phyloP scores from a whole-genome alignment of 1,140 invertebrate genomes.

The Oscheius sp. region DNA sequence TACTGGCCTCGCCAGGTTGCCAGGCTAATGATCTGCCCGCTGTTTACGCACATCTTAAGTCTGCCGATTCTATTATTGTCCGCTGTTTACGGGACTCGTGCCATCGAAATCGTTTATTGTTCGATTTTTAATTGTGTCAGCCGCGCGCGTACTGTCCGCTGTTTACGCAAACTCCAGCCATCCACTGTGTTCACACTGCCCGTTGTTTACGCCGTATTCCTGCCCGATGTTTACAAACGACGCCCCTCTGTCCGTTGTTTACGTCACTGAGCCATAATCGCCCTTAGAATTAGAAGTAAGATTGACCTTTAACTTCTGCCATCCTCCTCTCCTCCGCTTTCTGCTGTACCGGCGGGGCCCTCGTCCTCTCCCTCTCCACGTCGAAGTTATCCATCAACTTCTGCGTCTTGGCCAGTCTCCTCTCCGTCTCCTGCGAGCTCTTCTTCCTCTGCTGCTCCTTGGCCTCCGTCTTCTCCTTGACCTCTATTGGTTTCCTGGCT shows the following conservation, averaged over 20 bases:
- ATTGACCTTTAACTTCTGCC: background rate
- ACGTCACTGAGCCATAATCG: too few relatives aligned
- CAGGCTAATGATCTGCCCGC: too few relatives aligned
- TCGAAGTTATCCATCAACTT: slow-evolving; percentile 17
- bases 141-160: background rate
- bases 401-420: slow-evolving; percentile 10
- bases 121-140: too few relatives aligned
- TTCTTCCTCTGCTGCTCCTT: background rate
- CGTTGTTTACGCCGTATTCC: background rate
- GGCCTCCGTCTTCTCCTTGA: background rate
- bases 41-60: too few relatives aligned
- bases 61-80: too few relatives aligned
- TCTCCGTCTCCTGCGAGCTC: background rate
- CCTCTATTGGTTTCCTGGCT: background rate
- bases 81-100: too few relatives aligned
- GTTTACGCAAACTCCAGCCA: background rate
- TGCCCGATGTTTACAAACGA: too few relatives aligned
- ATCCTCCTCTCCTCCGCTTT: background rate
- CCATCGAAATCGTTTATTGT: too few relatives aligned
- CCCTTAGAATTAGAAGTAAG: background rate
- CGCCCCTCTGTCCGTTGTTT: too few relatives aligned
- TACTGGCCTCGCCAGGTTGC: too few relatives aligned
- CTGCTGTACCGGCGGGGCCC: background rate
- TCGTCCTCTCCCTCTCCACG: background rate
- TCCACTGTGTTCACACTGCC: background rate